Conservation (phyloP, 1,140 invertebrate species). For the Papilio aristodemus region DNA sequence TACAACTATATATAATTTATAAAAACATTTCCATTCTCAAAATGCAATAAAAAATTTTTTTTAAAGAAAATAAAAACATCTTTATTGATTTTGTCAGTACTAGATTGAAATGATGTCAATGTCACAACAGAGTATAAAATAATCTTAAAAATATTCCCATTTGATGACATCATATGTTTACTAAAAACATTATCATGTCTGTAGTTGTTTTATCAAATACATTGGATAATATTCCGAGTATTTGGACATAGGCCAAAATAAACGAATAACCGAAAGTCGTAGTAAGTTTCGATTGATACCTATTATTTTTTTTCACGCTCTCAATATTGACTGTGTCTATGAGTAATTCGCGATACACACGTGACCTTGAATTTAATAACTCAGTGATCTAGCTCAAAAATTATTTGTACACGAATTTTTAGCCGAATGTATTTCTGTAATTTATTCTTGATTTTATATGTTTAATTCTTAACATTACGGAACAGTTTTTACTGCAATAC, state of each 20-base stretch:
- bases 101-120: not conserved
- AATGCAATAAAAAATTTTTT: not conserved
- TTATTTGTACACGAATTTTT: not conserved
- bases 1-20: too few relatives aligned
- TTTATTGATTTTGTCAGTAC: not conserved
- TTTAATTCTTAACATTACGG: not conserved
- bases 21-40: not conserved
- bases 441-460: not conserved
- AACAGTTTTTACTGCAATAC: too few relatives aligned
- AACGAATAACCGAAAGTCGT: constrained; percentile 57
- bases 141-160: not conserved
- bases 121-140: not conserved
- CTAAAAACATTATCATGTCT: constrained; percentile 1
- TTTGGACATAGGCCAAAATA: constrained; percentile 66
- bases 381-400: constrained; percentile 34
- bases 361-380: constrained; percentile 45
- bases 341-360: constrained; percentile 39
- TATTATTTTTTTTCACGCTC: constrained; percentile 51
- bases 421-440: not conserved
- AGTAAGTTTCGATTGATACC: constrained; percentile 55
- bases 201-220: constrained; percentile 6
- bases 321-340: constrained; percentile 48
- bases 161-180: constrained; percentile 18
- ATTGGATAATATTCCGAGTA: constrained; percentile 36
- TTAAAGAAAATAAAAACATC: not conserved